A percentile compares a stretch with the other conserved stretches of the same genome.
phyloP scores from a whole-genome alignment of 2,797 vertebrate species.

The Cuniculus paca region DNA sequence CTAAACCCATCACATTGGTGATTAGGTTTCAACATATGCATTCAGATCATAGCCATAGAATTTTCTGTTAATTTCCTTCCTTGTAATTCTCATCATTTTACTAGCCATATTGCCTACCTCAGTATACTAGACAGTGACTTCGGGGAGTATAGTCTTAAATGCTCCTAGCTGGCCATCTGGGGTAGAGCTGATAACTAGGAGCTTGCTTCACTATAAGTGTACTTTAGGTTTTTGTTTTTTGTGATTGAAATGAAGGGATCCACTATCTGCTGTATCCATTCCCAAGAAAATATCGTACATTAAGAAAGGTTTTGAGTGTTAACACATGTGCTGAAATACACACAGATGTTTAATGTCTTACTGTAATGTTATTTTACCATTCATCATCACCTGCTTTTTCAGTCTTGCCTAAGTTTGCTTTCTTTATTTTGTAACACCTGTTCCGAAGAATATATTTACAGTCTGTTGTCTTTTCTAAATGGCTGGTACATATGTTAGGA shows the following conservation, averaged over 20 bases:
- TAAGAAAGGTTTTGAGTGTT: constrained; percentile 66
- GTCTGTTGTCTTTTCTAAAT: constrained; percentile 76
- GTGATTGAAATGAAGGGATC: constrained; percentile 61
- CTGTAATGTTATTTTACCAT: constrained; percentile 59
- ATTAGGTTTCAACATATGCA: neutral
- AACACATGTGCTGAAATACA: constrained; percentile 75
- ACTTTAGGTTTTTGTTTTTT: constrained; percentile 3
- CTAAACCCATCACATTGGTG: neutral
- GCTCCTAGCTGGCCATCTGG: constrained; percentile 31
- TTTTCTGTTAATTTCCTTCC: constrained; percentile 42
- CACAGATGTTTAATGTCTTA: constrained; percentile 76
- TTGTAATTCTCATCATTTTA: neutral
- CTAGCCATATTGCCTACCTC: neutral
- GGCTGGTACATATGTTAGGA: constrained; percentile 21
- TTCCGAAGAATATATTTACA: constrained; percentile 73
- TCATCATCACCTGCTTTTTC: constrained; percentile 72
- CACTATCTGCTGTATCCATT: constrained; percentile 45
- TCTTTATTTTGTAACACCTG: constrained; percentile 72
- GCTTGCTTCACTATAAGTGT: neutral
- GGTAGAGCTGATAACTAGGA: neutral
- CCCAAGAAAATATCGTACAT: constrained; percentile 64
- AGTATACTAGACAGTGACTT: neutral
- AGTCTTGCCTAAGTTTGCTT: constrained; percentile 66
- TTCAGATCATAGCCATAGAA: neutral
- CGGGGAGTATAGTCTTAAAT: neutral